Conservation (phyloP, 2,797 vertebrate genomes). For the Cheirogaleus major region DNA sequence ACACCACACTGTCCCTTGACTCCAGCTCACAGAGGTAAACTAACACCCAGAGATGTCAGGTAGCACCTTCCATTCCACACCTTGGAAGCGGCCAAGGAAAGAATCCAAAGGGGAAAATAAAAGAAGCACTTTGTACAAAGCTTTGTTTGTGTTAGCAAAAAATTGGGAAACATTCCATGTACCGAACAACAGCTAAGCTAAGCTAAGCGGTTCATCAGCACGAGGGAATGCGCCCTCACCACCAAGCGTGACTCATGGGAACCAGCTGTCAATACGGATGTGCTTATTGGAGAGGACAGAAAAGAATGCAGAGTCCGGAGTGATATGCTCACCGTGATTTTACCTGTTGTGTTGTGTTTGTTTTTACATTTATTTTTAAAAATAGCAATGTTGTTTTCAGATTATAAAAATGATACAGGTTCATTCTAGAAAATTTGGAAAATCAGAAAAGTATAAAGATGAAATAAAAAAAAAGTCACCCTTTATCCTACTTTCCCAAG, state of each 20-base stretch:
- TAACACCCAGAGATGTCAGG: background rate
- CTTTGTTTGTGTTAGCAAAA: constrained; percentile 34
- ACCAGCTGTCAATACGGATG: fast-evolving
- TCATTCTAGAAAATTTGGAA: background rate
- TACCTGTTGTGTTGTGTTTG: background rate
- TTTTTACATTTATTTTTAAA: background rate
- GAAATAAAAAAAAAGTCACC: background rate
- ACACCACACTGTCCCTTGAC: background rate
- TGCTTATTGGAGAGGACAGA: fast-evolving
- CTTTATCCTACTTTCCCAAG: background rate
- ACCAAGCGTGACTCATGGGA: background rate
- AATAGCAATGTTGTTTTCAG: background rate
- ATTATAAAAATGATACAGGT: background rate
- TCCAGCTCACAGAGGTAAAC: background rate
- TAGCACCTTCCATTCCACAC: background rate
- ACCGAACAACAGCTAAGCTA: background rate
- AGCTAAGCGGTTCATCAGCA: background rate
- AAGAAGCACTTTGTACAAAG: background rate
- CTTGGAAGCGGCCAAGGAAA: background rate
- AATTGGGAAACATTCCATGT: background rate
- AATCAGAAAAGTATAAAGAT: background rate
- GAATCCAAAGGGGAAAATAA: background rate
- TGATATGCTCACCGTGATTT: fast-evolving
- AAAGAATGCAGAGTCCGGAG: background rate
- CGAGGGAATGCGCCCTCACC: fast-evolving